Percentiles rank a stretch among this genome's conserved stretches.
phyloP scores from a whole-genome alignment of 1,140 invertebrate genomes.

The Lepidurus apus region DNA sequence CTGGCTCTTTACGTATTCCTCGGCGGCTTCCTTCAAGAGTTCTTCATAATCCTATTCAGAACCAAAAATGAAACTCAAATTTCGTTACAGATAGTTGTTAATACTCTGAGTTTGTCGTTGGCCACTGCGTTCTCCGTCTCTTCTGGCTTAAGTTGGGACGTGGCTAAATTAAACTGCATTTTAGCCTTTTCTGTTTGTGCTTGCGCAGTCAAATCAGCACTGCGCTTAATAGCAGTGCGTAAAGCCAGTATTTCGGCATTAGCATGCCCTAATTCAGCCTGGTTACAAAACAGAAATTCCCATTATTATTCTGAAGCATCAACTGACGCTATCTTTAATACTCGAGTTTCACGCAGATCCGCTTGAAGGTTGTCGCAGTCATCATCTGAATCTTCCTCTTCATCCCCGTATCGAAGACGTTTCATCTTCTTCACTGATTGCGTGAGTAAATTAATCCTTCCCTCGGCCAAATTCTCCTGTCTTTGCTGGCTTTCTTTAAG shows the following conservation, averaged over 20 bases:
- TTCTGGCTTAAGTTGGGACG: neutral
- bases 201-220: neutral
- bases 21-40: neutral
- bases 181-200: neutral
- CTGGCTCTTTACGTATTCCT: neutral
- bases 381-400: neutral
- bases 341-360: neutral
- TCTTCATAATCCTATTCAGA: neutral
- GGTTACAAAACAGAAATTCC: neutral
- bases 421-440: conserved; percentile 23
- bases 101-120: neutral
- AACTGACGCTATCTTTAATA: neutral
- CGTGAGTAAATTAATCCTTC: neutral
- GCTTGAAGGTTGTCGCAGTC: neutral
- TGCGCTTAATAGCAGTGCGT: neutral
- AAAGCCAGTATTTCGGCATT: neutral
- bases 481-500: conserved; percentile 8
- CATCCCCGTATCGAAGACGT: neutral
- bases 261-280: neutral
- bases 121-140: neutral
- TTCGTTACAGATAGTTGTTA: neutral
- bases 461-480: conserved; percentile 23
- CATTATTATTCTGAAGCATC: neutral
- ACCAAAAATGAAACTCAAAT: too few relatives aligned
- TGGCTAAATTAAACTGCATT: neutral